phyloP scores from a whole-genome alignment of 2,797 vertebrate species.

The Psittacula echo region DNA sequence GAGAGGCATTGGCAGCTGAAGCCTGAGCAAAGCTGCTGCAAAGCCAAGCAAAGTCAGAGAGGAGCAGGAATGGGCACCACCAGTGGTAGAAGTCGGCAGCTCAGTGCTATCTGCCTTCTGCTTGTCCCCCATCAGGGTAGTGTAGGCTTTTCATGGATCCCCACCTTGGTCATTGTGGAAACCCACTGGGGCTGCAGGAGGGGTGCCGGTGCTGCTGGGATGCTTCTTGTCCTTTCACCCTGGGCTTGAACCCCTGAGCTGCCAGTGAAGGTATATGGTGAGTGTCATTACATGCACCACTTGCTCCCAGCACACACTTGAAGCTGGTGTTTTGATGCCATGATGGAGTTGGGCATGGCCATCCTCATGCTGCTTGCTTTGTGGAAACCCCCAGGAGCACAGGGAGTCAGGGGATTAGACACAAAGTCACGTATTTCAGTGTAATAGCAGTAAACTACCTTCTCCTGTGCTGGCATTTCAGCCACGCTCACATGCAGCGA shows the following conservation, averaged over 20 bases:
- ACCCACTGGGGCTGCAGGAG: not conserved
- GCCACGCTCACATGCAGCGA: rapidly evolving
- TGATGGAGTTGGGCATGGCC: rapidly evolving
- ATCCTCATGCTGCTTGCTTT: rapidly evolving
- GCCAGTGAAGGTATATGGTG: rapidly evolving
- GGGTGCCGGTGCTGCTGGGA: too few species aligned
- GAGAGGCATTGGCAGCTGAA: not conserved
- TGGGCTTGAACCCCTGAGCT: not conserved
- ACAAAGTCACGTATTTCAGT: not conserved
- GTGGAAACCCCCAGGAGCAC: not conserved
- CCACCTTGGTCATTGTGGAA: not conserved
- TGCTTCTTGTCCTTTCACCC: not conserved
- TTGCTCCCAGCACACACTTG: rapidly evolving
- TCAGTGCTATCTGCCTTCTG: not conserved
- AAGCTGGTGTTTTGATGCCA: not conserved
- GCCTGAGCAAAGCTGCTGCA: not conserved
- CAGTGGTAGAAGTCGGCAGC: not conserved
- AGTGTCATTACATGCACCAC: rapidly evolving
- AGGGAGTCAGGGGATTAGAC: rapidly evolving
- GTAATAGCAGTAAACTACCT: rapidly evolving
- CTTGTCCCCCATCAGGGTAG: not conserved
- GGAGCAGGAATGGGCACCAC: not conserved
- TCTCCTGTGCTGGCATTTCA: not conserved
- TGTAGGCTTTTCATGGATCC: not conserved
- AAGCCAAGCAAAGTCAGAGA: not conserved